Evolutionary conservation across 2,888 invertebrate species (phyloP).

Genomic region (Zele albiditarsus): DNA sequence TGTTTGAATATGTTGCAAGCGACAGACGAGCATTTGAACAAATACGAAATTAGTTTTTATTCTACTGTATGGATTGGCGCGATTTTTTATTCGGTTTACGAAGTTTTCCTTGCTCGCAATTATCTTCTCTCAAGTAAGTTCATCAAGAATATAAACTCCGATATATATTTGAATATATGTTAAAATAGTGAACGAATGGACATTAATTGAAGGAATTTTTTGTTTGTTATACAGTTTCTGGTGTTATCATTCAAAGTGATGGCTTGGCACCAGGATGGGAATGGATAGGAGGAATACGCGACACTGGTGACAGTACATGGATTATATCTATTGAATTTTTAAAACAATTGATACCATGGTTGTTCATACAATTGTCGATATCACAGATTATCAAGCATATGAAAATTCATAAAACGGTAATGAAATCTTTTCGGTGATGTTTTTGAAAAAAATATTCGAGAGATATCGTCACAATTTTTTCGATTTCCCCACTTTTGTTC

Average conservation of each 20-base stretch:
- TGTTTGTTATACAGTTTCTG: no score
- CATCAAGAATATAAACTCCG: not conserved
- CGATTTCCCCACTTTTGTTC: not conserved
- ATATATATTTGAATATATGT: slow-evolving; percentile 68
- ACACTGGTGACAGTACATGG: slow-evolving; percentile 84
- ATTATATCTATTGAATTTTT: slow-evolving; percentile 77
- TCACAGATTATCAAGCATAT: slow-evolving; percentile 72
- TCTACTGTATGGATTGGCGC: slow-evolving; percentile 75
- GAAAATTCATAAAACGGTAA: slow-evolving; percentile 58
- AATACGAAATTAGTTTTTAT: slow-evolving; percentile 74
- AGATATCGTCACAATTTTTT: no score
- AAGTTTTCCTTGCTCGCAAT: slow-evolving; percentile 74
- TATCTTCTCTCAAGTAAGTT: slow-evolving; percentile 75
- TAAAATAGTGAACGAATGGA: slow-evolving; percentile 55
- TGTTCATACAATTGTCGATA: slow-evolving; percentile 75
- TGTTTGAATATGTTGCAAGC: not conserved
- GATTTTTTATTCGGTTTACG: slow-evolving; percentile 76
- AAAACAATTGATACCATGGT: slow-evolving; percentile 75
- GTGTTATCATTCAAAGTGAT: not conserved
- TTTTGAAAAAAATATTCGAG: not conserved
- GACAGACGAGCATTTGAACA: slow-evolving; percentile 44
- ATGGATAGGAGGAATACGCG: slow-evolving; percentile 76
- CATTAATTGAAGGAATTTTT: not conserved
- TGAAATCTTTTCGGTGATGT: not conserved
- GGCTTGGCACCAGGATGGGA: slow-evolving; percentile 78